phyloP scores from a whole-genome alignment of 2,888 invertebrate genomes.

The Xestia sexstrigata region DNA sequence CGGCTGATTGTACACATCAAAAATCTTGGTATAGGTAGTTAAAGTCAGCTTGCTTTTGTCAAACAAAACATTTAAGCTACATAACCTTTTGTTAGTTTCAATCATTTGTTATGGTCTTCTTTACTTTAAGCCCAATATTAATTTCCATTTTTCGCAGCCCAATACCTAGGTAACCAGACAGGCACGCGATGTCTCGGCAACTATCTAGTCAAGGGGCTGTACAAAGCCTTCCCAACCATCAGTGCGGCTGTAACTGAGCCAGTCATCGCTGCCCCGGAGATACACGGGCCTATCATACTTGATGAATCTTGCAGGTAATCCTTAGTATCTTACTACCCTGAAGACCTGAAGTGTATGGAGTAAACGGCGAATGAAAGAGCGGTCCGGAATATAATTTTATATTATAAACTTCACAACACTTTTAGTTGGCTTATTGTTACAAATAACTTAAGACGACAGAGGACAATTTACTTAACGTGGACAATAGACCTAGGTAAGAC shows the following conservation, averaged over 20 bases:
- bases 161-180: constrained; percentile 94
- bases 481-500: too few relatives aligned
- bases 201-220: constrained; percentile 96
- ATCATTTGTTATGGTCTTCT: not conserved
- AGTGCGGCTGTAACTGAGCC: constrained; percentile 93
- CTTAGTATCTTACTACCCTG: not conserved
- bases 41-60: not conserved
- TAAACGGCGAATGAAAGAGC: too few relatives aligned
- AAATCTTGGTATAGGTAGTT: too few relatives aligned
- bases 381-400: too few relatives aligned
- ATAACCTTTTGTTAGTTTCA: not conserved
- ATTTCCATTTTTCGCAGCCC: constrained; percentile 84
- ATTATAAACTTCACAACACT: too few relatives aligned
- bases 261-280: constrained; percentile 95
- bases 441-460: too few relatives aligned
- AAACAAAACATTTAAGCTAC: not conserved
- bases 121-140: not conserved
- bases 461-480: too few relatives aligned
- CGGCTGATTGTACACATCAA: not conserved
- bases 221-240: constrained; percentile 95
- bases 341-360: too few relatives aligned
- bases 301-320: constrained; percentile 94
- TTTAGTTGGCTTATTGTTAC: too few relatives aligned
- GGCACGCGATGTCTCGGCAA: constrained; percentile 97
- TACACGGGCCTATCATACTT: constrained; percentile 94